Conservation (phyloP, 2,888 invertebrate genomes). For the Schizotus pectinicornis region DNA sequence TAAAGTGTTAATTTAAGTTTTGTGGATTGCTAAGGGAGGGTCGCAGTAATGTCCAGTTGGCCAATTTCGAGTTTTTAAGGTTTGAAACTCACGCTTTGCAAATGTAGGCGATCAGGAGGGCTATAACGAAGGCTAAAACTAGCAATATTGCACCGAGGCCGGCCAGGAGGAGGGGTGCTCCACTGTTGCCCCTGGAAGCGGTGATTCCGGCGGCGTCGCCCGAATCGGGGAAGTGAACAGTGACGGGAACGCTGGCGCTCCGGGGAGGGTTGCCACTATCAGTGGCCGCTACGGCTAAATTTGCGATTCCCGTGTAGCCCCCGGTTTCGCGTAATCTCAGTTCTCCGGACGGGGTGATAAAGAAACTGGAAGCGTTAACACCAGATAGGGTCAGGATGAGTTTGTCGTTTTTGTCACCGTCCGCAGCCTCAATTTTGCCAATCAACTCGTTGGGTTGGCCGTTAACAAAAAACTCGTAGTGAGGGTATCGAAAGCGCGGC, state of each 20-base stretch:
- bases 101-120: conserved; percentile 78
- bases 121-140: conserved; percentile 76
- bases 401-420: conserved; percentile 81
- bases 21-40: too few species aligned
- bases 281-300: conserved; percentile 81
- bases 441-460: conserved; percentile 53
- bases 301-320: conserved; percentile 62
- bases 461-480: conserved; percentile 79
- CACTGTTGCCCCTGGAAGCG: conserved; percentile 42
- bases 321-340: conserved; percentile 63
- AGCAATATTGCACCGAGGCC: conserved; percentile 76
- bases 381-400: conserved; percentile 70
- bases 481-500: conserved; percentile 85
- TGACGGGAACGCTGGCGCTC: conserved; percentile 73
- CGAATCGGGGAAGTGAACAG: conserved; percentile 65
- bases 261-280: conserved; percentile 86
- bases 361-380: conserved; percentile 60
- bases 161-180: conserved; percentile 59
- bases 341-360: conserved; percentile 70
- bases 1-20: too few species aligned
- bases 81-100: conserved; percentile 69
- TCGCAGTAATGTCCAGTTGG: too few species aligned
- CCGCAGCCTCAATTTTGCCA: conserved; percentile 82
- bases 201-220: conserved; percentile 52
- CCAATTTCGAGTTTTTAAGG: too few species aligned